Conservation (phyloP, 2,888 invertebrate genomes). For the Tipula vernalis region DNA sequence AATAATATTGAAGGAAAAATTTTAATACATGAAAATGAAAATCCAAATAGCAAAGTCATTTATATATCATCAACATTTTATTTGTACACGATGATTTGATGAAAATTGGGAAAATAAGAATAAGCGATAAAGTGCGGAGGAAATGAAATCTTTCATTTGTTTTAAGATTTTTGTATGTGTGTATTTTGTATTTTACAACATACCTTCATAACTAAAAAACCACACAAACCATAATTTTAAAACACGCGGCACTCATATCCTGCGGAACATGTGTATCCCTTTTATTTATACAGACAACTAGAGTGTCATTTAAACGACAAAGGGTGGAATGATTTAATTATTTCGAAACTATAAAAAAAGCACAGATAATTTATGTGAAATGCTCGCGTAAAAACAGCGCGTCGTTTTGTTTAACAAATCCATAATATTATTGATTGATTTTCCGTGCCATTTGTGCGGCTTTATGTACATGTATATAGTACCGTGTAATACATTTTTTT, state of each 20-base stretch:
- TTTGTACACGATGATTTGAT: neutral
- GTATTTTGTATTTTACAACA: neutral
- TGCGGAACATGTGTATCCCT: neutral
- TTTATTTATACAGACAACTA: neutral
- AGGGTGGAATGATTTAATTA: neutral
- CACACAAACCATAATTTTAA: neutral
- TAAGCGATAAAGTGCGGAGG: neutral
- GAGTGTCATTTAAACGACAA: neutral
- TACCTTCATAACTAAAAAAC: neutral
- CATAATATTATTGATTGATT: neutral
- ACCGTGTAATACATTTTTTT: neutral
- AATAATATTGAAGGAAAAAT: neutral
- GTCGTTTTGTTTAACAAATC: neutral
- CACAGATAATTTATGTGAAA: neutral
- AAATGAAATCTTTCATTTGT: neutral
- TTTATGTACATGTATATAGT: neutral
- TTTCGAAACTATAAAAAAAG: neutral
- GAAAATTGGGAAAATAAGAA: neutral
- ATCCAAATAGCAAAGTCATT: neutral
- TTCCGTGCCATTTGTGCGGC: neutral
- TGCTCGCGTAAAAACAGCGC: neutral
- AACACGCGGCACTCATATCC: neutral
- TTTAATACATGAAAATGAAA: neutral
- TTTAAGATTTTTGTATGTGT: neutral
- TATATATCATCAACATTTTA: neutral